Conservation (phyloP, 2,113 vertebrate genomes). For the Gavialis gangeticus region DNA sequence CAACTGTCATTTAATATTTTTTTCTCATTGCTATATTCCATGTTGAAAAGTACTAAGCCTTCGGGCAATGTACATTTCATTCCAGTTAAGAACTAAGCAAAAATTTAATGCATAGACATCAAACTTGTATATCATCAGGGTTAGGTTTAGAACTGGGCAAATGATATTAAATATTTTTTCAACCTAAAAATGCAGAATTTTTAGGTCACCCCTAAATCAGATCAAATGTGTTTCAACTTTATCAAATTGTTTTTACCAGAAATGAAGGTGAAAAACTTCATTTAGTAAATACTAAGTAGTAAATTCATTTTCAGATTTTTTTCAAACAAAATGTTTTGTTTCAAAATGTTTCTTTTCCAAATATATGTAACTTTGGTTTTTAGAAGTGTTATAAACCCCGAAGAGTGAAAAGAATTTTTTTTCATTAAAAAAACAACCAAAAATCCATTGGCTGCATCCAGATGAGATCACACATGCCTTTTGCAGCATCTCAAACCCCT, state of each 20-base stretch:
- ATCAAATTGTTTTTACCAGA: no score
- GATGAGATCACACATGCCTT: no score
- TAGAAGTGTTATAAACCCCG: no score
- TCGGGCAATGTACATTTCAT: neutral
- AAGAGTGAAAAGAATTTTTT: no score
- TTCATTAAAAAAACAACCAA: no score
- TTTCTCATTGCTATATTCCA: neutral
- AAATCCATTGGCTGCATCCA: no score
- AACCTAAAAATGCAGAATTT: neutral
- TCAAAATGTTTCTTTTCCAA: no score
- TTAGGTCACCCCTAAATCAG: neutral
- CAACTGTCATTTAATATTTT: neutral
- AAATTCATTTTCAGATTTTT: neutral
- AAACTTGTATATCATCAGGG: neutral
- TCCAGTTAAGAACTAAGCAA: neutral
- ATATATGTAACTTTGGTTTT: no score
- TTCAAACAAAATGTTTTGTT: conserved; percentile 7
- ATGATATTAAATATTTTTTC: conserved; percentile 4
- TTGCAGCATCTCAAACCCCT: no score
- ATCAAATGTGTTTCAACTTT: neutral
- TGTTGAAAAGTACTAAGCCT: neutral
- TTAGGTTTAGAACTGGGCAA: neutral
- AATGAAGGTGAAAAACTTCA: no score
- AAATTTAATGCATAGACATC: neutral
- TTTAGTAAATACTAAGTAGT: no score